Percentiles rank a stretch among this genome's conserved stretches.
Evolutionary conservation across 1,140 invertebrate genomes (phyloP).

Genomic region (Cataglyphis hispanica): DNA sequence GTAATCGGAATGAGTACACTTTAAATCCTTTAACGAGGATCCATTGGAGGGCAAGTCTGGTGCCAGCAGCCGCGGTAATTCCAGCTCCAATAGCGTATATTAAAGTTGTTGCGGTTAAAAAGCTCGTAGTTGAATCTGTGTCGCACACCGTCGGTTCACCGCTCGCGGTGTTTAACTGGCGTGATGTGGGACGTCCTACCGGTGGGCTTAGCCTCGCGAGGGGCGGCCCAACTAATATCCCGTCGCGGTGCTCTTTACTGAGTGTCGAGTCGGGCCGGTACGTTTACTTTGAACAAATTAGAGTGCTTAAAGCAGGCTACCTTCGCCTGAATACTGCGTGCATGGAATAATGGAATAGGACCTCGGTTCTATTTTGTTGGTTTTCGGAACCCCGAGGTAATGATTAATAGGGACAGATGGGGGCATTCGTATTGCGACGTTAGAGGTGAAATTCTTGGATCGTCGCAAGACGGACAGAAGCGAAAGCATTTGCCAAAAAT

Average conservation of each 20-base stretch:
- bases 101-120: slow-evolving; percentile 94
- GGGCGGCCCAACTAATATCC: slow-evolving; percentile 85
- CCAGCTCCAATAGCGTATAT: slow-evolving; percentile 96
- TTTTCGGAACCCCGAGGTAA: slow-evolving; percentile 89
- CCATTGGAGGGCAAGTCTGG: slow-evolving; percentile 97
- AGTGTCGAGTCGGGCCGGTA: slow-evolving; percentile 89
- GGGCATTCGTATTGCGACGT: slow-evolving; percentile 91
- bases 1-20: slow-evolving; percentile 89
- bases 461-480: slow-evolving; percentile 86
- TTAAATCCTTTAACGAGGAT: slow-evolving; percentile 96
- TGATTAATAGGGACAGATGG: slow-evolving; percentile 84
- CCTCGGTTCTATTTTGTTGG: slow-evolving; percentile 81
- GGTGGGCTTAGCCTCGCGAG: slow-evolving; percentile 48
- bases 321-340: too few relatives aligned
- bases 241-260: slow-evolving; percentile 88
- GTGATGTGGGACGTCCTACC: slow-evolving; percentile 57
- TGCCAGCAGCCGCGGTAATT: slow-evolving; percentile 96
- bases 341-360: too few relatives aligned
- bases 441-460: slow-evolving; percentile 93
- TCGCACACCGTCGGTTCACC: slow-evolving; percentile 83
- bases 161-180: slow-evolving; percentile 55
- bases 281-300: slow-evolving; percentile 94
- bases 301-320: slow-evolving; percentile 58
- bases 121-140: slow-evolving; percentile 91
- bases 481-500: slow-evolving; percentile 93